A percentile compares a stretch with the other conserved stretches of the same genome.
Evolutionary conservation across 2,797 vertebrate species (phyloP).

Genomic region (Lemur catta): DNA sequence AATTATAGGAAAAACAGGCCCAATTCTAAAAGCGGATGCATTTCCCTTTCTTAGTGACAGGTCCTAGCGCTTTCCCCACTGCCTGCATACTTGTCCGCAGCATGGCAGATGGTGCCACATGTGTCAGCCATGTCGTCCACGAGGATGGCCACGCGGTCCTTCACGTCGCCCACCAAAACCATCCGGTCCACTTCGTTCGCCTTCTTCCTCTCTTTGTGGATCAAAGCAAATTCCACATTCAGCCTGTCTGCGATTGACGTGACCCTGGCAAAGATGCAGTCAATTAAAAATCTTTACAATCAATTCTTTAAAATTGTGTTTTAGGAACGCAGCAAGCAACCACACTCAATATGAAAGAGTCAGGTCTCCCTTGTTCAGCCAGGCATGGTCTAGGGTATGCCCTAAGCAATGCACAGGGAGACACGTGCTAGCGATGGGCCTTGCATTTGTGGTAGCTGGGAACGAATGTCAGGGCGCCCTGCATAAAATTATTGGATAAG

Average conservation of each 20-base stretch:
- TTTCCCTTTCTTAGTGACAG: background rate
- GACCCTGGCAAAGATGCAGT: slow-evolving; percentile 84
- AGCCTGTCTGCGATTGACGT: slow-evolving; percentile 96
- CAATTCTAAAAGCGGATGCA: background rate
- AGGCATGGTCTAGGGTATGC: background rate
- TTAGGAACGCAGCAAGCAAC: background rate
- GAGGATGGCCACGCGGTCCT: slow-evolving; percentile 94
- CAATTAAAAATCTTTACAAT: background rate
- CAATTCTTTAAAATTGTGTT: background rate
- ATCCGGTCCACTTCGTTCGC: slow-evolving; percentile 97
- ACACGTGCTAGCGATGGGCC: background rate
- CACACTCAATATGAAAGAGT: background rate
- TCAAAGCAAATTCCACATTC: slow-evolving; percentile 96
- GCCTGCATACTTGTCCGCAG: slow-evolving; percentile 92
- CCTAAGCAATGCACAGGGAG: background rate
- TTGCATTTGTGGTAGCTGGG: background rate
- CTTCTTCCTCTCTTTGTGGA: slow-evolving; percentile 97
- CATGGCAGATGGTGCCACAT: slow-evolving; percentile 95
- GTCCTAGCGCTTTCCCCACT: background rate
- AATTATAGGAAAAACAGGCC: background rate
- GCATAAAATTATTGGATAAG: background rate
- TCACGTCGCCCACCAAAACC: slow-evolving; percentile 96
- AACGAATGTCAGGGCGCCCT: background rate
- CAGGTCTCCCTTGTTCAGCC: background rate
- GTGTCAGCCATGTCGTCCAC: slow-evolving; percentile 98